phyloP scores from a whole-genome alignment of 2,113 vertebrate genomes.

The Phyllostomus discolor region DNA sequence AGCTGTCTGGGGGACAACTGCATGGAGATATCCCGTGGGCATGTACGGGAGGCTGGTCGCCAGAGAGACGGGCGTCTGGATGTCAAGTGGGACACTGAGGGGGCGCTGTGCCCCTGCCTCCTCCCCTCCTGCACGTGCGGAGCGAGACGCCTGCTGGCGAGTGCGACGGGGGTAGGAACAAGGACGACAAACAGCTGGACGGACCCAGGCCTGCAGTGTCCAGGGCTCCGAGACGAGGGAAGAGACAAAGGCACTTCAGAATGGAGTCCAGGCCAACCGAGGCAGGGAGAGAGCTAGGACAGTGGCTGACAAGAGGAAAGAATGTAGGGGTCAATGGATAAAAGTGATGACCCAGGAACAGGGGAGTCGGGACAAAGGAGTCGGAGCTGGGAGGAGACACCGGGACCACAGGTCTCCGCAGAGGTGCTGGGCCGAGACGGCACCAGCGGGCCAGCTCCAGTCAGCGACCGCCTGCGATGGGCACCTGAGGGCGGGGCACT shows the following conservation, averaged over 20 bases:
- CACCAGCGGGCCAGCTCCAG: neutral
- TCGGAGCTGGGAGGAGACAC: neutral
- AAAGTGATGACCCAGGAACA: neutral
- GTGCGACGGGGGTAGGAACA: neutral
- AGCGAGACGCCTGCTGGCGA: neutral
- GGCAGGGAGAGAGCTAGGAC: neutral
- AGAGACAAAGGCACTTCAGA: neutral
- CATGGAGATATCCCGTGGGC: neutral
- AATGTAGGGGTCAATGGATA: neutral
- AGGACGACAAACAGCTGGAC: neutral
- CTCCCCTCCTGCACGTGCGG: neutral
- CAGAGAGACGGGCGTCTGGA: neutral
- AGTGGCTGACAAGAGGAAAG: neutral
- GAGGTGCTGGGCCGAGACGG: neutral
- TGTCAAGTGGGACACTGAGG: neutral
- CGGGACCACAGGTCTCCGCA: neutral
- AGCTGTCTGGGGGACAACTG: neutral
- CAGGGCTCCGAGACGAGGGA: neutral
- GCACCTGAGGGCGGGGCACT: neutral
- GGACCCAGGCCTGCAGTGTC: neutral
- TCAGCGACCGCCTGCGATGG: neutral
- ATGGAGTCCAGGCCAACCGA: neutral
- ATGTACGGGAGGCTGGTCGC: neutral
- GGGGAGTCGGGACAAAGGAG: neutral
- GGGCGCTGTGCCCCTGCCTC: neutral